Evolutionary conservation across 2,113 vertebrate genomes (phyloP).

Genomic region (Nettapus auritus): DNA sequence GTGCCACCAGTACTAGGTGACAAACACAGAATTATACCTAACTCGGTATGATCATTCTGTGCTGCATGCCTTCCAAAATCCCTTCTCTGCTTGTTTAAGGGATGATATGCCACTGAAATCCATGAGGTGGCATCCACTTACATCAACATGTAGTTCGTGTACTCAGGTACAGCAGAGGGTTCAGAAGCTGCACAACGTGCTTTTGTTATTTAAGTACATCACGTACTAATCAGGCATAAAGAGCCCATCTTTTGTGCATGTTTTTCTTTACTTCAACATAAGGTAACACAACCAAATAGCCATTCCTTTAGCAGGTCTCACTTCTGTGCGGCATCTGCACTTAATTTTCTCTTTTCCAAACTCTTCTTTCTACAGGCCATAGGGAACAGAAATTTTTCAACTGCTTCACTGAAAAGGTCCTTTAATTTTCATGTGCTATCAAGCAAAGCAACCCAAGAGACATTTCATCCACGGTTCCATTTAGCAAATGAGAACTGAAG

Average conservation of each 20-base stretch:
- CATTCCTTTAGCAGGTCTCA: background rate
- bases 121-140: conserved; percentile 18
- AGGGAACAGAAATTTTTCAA: background rate
- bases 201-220: conserved; percentile 31
- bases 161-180: background rate
- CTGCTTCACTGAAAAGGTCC: rapidly evolving
- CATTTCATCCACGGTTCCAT: background rate
- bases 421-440: background rate
- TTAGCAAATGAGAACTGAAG: background rate
- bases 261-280: background rate
- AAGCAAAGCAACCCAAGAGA: background rate
- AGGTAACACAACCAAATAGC: background rate
- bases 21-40: background rate
- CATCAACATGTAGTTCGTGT: background rate
- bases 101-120: background rate
- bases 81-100: background rate
- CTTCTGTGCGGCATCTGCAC: background rate
- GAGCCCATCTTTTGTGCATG: background rate
- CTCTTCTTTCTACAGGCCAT: background rate
- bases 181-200: conserved; percentile 26
- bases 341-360: background rate
- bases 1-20: conserved; percentile 27
- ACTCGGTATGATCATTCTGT: conserved; percentile 1
- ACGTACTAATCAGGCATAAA: conserved; percentile 15
- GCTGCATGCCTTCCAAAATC: background rate